Evolutionary conservation across 1,140 invertebrate species (phyloP), one percentile per base, ranked within the genome.

Genomic region (Centruroides vittatus): DNA sequence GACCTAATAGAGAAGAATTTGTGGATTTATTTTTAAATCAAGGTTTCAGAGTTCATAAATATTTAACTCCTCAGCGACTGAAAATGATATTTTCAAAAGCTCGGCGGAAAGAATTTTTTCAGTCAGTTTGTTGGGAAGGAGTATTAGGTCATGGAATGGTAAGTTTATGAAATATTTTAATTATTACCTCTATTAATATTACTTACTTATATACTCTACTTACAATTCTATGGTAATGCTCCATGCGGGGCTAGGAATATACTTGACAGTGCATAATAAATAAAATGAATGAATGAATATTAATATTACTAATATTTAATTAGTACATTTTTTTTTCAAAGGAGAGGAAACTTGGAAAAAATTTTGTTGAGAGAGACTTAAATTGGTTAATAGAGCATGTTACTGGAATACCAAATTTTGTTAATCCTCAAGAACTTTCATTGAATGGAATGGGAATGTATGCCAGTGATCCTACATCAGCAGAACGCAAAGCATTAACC

Each of bases 21-120:
- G 71, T 78, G 0, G 74, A 75, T 35, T 61, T 77, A 11, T 77
- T 78, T 60, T 60, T 78, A 7, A 69, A 73, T 47, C 70, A 74
- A 55, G 74, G 74, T 35, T 73, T 77, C 59, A 66, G 69, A 60
- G 65, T 77, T 47, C 74, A 74, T 57, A 70, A 73, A 54, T 76
- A 72, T 57, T 61, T 77, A 3, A 72, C 64, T 65, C 73, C 66
- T 66, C 70, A 53, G 63, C 49, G 72, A 35, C 63, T 76, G 3
- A 69, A 68, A 35, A 61, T 69, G n/a, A 61, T 78, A 13, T 76
- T 74, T 67, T 71, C 71, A 35, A 71, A 69, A 62, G 68, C 70
- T 23, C 65, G 73, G 36, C 66, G 73, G 60, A 67, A 72, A 59
- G 74, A 78, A 58, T 77, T 78, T 66, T 78, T 78, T 61, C 63